Conservation (phyloP, 1,140 invertebrate genomes). For the Platyscapa corneri region DNA sequence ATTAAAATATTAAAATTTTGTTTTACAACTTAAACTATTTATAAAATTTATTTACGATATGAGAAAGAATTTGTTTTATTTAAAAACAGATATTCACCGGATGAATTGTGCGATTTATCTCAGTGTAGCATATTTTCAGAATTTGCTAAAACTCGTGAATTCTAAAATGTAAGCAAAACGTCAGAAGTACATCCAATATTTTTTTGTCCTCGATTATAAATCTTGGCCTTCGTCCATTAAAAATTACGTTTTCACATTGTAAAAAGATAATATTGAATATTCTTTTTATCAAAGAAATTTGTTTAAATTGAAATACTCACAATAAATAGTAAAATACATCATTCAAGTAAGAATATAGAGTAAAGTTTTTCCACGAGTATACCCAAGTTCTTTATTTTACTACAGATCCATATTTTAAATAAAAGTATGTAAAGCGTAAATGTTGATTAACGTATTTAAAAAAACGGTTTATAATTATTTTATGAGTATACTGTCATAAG, state of each 20-base stretch:
- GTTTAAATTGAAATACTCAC: not conserved
- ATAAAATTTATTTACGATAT: not conserved
- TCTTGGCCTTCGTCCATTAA: not conserved
- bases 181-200: not conserved
- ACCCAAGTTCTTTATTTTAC: not conserved
- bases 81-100: not conserved
- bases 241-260: not conserved
- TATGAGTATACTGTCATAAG: no score
- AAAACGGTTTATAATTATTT: no score
- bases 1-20: not conserved
- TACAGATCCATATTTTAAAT: not conserved
- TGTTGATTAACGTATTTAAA: no score
- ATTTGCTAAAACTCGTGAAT: not conserved
- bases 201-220: not conserved
- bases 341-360: not conserved
- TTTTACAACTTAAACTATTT: not conserved
- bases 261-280: not conserved
- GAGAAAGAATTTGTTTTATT: not conserved
- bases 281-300: not conserved
- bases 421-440: no score
- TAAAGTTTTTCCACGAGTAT: not conserved
- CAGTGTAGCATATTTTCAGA: not conserved
- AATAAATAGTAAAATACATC: not conserved
- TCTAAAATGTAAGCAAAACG: not conserved
- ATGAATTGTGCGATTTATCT: conserved; percentile 34